Base-by-base conservation (phyloP, 2,113 vertebrate genomes). In the Hoplias malabaricus region DNA sequence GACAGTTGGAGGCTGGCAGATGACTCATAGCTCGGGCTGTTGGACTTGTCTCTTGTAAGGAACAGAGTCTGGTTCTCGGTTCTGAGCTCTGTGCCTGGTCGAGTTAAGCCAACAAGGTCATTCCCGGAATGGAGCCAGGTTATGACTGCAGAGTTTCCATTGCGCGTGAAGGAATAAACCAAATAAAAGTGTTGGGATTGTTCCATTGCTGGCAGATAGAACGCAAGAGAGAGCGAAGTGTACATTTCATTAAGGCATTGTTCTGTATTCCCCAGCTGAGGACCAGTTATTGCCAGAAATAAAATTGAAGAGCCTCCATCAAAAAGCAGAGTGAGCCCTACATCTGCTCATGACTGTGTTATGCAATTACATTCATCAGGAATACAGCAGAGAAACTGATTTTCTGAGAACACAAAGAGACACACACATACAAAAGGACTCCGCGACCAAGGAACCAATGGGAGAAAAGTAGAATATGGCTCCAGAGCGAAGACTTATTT, bases 101-200 rank as follows among this genome's bases (percentile, higher is more conserved):
- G n/a, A 67, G 67, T 63, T 27, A 23, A 48, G 61, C 46, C 65
- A n/a, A 57, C 31, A 23, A 79, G 61, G 61, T 76, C 72, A 75
- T 71, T 67, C 42, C 46, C 27, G 11, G 9, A 76, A 43, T 61
- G 2, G 29, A 79, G 81, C 81, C 81, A 83, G 73, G 21, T 61
- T 75, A 83, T 79, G 77, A 83, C 77, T 67, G 61, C 33, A 29
- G 48, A 72, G 77, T 72, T 83, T 83, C 77, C 81, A 83, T 72
- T 76, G 68, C 57, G 29, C 67, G 73, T 71, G 12, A 40, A 63
- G 75, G 33, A 43, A 77, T 65, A 78, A 69, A 75, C 68, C 66
- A 66, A 75, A 71, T 72, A 72, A 72, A 75, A 79, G 5, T 48
- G 29, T 46, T 69, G 40, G 19, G 29, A 27, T 34, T 23, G n/a